Evolutionary conservation across 2,888 invertebrate genomes (phyloP).

Genomic region (Bedellia somnulentella): DNA sequence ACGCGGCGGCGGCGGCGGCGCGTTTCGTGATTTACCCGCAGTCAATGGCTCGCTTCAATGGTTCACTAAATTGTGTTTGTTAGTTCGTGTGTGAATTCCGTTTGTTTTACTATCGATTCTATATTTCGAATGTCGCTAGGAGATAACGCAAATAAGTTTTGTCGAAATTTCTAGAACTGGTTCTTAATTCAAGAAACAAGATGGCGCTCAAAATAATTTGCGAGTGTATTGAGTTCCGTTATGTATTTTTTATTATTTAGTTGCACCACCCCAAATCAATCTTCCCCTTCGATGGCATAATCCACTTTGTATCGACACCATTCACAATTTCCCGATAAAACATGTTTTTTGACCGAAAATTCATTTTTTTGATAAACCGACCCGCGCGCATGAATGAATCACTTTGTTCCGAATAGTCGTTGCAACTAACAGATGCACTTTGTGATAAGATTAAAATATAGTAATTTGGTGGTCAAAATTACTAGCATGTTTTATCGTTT

Average conservation of each 20-base stretch:
- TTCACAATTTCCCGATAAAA: constrained; percentile 17
- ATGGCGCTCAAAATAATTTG: too few species aligned
- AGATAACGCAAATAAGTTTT: too few species aligned
- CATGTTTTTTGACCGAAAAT: constrained; percentile 21
- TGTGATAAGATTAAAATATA: too few species aligned
- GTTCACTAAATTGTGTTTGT: background rate
- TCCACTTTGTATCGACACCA: constrained; percentile 8
- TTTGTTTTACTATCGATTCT: background rate
- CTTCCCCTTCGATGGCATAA: too few species aligned
- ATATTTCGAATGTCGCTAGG: background rate
- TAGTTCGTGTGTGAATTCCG: background rate
- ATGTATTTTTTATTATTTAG: too few species aligned
- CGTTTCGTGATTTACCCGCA: background rate
- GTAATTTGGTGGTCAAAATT: too few species aligned
- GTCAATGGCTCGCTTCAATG: background rate
- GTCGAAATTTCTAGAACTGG: background rate
- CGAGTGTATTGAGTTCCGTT: too few species aligned
- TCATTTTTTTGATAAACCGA: constrained; percentile 28
- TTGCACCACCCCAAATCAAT: too few species aligned
- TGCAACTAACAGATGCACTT: too few species aligned
- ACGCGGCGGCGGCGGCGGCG: too few species aligned
- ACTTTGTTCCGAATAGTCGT: constrained; percentile 40
- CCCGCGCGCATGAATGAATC: constrained; percentile 25
- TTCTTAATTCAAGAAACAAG: too few species aligned
- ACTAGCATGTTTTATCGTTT: too few species aligned